These are phyloP conservation scores for Belgica antarctica DNA, from an alignment of 2,888 invertebrate species.

Conservation along the genomic window DNA sequence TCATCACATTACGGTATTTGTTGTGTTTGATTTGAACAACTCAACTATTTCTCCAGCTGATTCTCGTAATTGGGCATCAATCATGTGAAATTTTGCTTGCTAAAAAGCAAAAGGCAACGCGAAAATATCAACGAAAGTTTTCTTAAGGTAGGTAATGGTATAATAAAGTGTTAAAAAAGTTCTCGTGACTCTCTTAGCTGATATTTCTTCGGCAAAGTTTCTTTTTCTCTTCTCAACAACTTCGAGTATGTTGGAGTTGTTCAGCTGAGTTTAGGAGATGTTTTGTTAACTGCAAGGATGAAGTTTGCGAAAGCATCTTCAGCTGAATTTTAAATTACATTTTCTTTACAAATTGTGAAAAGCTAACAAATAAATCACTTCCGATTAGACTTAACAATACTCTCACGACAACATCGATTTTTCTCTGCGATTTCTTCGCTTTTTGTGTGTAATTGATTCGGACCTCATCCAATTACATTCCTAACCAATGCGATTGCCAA, in stretches of 20 bases:
- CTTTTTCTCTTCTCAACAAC: not conserved
- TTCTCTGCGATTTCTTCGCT: not conserved
- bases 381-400: no score
- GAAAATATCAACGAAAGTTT: conserved; percentile 18
- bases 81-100: not conserved
- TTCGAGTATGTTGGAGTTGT: no score
- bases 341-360: not conserved
- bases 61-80: conserved; percentile 14
- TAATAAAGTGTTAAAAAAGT: conserved; percentile 13
- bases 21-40: no score
- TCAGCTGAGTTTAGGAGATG: no score
- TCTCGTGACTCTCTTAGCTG: conserved; percentile 1
- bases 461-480: conserved; percentile 42
- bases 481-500: conserved; percentile 42
- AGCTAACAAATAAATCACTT: no score
- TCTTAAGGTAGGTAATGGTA: conserved; percentile 31
- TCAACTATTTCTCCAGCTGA: not conserved
- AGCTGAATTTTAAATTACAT: not conserved
- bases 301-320: no score
- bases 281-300: no score
- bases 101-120: not conserved
- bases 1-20: no score
- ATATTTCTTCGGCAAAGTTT: not conserved
- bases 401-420: no score
- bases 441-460: conserved; percentile 42